phyloP scores from a whole-genome alignment of 2,888 invertebrate genomes.

The Lissonota sp. region DNA sequence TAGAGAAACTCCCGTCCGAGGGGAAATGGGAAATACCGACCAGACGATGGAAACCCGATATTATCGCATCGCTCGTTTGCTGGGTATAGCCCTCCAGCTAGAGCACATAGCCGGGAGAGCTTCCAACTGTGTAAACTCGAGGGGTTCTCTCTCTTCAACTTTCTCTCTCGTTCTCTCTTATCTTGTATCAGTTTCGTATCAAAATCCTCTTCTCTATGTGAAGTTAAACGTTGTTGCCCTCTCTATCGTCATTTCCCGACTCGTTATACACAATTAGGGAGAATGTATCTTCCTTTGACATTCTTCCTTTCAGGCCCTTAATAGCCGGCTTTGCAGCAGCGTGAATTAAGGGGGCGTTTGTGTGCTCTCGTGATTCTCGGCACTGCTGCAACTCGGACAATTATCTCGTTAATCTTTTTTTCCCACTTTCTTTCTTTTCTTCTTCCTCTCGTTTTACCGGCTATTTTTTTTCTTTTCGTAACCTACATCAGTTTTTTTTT shows the following conservation, averaged over 20 bases:
- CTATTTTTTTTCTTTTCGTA: not conserved
- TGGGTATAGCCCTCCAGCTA: conserved; percentile 27
- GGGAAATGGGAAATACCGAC: conserved; percentile 23
- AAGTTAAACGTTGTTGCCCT: not conserved
- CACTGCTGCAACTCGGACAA: conserved; percentile 59
- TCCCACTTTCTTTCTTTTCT: not conserved
- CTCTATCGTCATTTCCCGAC: not conserved
- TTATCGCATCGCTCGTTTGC: conserved; percentile 46
- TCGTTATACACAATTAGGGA: conserved; percentile 25
- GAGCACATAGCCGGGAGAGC: not conserved
- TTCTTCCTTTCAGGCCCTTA: not conserved
- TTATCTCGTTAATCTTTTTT: not conserved
- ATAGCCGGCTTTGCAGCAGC: not conserved
- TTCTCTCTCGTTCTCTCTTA: not conserved
- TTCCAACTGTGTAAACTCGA: conserved; percentile 3
- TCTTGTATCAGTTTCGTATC: not conserved
- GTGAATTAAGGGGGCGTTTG: not conserved
- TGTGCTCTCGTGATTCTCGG: conserved; percentile 39
- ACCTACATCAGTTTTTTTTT: not conserved
- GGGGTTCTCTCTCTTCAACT: not conserved
- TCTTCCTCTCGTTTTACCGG: not conserved
- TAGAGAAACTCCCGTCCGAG: too few species aligned
- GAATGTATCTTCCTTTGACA: not conserved
- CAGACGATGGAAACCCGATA: conserved; percentile 61
- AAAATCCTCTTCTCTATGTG: not conserved